A percentile compares a stretch with the other conserved stretches of the same genome.
Evolutionary conservation across 2,113 vertebrate species (phyloP).

Genomic region (Ellobius talpinus): DNA sequence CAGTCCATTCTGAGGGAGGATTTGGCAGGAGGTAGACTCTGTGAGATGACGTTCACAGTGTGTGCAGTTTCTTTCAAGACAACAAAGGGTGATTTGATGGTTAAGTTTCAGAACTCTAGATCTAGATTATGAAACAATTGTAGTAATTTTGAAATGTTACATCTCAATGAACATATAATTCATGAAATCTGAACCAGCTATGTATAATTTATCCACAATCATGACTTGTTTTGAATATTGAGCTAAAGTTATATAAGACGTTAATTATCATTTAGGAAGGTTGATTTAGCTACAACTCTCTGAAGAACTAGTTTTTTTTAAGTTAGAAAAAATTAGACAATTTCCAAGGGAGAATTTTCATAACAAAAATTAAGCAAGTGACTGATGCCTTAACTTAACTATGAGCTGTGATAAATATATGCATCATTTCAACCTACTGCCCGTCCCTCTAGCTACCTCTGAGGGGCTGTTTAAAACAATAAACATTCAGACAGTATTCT

Average conservation of each 20-base stretch:
- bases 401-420: not conserved
- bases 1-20: not conserved
- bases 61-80: not conserved
- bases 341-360: not conserved
- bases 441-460: not conserved
- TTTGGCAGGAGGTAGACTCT: not conserved
- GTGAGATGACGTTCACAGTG: not conserved
- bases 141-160: not conserved
- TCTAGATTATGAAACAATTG: constrained; percentile 8
- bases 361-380: constrained; percentile 23
- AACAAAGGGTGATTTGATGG: not conserved
- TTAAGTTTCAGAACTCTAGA: constrained; percentile 32
- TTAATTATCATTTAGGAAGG: not conserved
- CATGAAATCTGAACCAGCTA: not conserved
- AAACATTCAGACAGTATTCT: constrained; percentile 9
- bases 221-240: not conserved
- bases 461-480: not conserved
- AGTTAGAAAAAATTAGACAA: not conserved
- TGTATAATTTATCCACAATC: not conserved
- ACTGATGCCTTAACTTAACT: not conserved
- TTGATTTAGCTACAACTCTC: not conserved
- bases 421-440: not conserved
- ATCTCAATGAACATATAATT: not conserved
- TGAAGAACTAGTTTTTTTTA: not conserved
- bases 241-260: not conserved